Evolutionary conservation across 1,140 invertebrate species (phyloP).

Genomic region (Papilio polytes): DNA sequence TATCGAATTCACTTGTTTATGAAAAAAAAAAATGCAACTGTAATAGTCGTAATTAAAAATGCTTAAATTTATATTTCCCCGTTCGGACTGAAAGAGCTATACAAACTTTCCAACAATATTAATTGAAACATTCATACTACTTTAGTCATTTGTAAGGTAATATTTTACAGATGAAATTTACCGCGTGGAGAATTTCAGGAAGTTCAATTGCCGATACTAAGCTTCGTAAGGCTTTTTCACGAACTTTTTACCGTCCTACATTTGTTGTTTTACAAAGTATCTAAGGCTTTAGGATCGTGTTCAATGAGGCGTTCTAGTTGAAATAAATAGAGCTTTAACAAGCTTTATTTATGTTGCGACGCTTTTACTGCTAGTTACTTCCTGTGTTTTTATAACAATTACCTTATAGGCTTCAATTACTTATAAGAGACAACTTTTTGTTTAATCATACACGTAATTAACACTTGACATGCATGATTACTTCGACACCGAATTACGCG

Average conservation of each 20-base stretch:
- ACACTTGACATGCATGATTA: too few relatives aligned
- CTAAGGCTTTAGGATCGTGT: conserved; percentile 54
- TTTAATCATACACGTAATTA: too few relatives aligned
- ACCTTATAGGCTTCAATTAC: background rate
- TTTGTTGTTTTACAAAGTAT: conserved; percentile 49
- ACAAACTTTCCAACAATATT: background rate
- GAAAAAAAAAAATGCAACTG: background rate
- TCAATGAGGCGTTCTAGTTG: conserved; percentile 57
- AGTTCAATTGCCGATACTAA: conserved; percentile 62
- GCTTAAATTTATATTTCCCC: background rate
- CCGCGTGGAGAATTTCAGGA: conserved; percentile 43
- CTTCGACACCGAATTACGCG: too few relatives aligned
- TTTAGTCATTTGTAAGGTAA: background rate
- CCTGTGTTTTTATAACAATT: background rate
- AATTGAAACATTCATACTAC: background rate
- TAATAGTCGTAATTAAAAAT: background rate
- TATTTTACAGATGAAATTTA: conserved; percentile 31
- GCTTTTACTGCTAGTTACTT: conserved; percentile 31
- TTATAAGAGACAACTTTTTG: too few relatives aligned
- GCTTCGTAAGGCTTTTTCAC: conserved; percentile 48
- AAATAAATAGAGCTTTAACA: conserved; percentile 39
- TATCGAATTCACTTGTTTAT: background rate
- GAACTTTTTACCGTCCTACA: conserved; percentile 55
- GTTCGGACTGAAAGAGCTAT: conserved; percentile 9
- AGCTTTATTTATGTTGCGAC: conserved; percentile 44